Conservation (phyloP, 2,113 vertebrate genomes). For the Sinosuthora webbiana region DNA sequence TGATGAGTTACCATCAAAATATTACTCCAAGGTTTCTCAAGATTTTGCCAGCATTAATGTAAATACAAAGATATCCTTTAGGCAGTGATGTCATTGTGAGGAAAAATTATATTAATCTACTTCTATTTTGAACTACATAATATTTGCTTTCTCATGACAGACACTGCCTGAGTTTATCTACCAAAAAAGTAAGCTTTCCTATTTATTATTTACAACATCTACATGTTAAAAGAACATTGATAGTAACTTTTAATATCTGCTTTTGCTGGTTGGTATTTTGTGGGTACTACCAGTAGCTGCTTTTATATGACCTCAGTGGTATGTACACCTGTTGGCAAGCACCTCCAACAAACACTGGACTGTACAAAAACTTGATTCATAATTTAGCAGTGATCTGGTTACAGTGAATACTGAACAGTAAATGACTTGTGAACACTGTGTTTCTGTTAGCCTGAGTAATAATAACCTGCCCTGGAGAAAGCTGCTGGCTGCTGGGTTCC, state of each 20-base stretch:
- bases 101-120: background rate
- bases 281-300: background rate
- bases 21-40: background rate
- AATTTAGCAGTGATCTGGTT: background rate
- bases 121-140: background rate
- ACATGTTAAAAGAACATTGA: background rate
- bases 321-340: background rate
- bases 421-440: background rate
- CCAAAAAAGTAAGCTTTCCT: background rate
- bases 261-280: background rate
- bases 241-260: background rate
- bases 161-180: background rate
- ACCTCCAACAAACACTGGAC: background rate
- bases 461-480: background rate
- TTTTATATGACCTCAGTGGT: background rate
- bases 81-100: background rate
- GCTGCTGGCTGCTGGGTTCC: background rate
- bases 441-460: background rate
- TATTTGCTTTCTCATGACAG: background rate
- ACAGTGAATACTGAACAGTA: background rate
- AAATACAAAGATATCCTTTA: background rate
- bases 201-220: background rate
- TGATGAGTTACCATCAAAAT: background rate
- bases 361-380: background rate
- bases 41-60: background rate